Conservation (phyloP, 2,113 vertebrate genomes). For the Gyps fulvus region DNA sequence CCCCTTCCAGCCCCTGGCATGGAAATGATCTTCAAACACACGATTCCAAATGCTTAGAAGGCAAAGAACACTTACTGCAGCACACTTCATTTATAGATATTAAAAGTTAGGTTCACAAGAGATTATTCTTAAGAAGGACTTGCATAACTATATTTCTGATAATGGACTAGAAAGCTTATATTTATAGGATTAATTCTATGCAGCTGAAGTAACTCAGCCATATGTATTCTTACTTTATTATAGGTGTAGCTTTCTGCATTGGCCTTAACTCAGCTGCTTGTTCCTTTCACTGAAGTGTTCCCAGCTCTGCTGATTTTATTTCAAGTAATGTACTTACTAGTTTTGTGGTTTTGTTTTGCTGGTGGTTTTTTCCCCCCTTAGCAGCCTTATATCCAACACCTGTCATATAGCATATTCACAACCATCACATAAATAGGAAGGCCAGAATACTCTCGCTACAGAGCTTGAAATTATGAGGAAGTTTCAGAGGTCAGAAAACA, state of each 20-base stretch:
- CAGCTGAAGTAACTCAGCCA: background rate
- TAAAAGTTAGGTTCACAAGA: background rate
- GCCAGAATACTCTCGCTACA: background rate
- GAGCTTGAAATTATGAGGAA: background rate
- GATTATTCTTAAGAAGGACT: background rate
- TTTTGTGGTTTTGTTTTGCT: background rate
- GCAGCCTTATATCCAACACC: background rate
- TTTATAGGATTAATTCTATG: background rate
- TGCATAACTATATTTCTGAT: background rate
- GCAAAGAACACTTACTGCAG: background rate
- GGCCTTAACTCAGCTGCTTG: background rate
- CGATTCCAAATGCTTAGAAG: background rate
- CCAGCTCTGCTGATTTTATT: background rate
- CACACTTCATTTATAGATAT: background rate
- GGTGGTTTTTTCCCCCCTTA: rapidly evolving
- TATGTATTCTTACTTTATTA: background rate
- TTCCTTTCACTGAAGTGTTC: background rate
- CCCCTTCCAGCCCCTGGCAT: background rate
- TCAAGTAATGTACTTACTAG: background rate
- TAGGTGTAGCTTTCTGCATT: background rate
- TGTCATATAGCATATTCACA: background rate
- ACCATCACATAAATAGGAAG: background rate
- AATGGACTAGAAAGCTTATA: background rate
- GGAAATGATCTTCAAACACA: background rate
- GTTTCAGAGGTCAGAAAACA: background rate